Percentiles rank a stretch among this genome's conserved stretches.
These are phyloP conservation scores for Dasyurus viverrinus DNA, from an alignment of 2,113 vertebrate genomes.

Conservation along the genomic window DNA sequence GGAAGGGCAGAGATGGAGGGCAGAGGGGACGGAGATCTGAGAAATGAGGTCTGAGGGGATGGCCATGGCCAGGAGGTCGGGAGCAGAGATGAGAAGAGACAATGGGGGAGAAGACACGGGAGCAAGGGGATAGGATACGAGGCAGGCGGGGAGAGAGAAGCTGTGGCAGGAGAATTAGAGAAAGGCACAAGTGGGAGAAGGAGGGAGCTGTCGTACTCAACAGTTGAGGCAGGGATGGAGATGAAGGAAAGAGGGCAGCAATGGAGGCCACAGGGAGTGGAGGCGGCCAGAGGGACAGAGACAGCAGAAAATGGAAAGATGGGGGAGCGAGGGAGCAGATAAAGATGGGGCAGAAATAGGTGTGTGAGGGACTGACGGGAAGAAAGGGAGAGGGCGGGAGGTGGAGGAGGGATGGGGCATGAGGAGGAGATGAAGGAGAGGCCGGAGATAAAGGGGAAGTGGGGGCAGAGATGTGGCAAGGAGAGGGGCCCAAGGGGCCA, in stretches of 20 bases:
- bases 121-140: background rate
- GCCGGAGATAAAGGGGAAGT: background rate
- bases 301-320: background rate
- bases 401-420: background rate
- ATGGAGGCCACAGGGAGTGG: background rate
- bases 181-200: background rate
- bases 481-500: background rate
- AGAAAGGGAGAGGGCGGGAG: background rate
- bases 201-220: background rate
- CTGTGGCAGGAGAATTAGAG: background rate
- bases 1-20: background rate
- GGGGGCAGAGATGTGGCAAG: background rate
- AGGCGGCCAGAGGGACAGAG: background rate
- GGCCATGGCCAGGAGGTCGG: background rate
- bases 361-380: too few species aligned
- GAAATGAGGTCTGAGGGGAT: background rate
- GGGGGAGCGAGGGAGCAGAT: background rate
- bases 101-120: slow-evolving; percentile 55
- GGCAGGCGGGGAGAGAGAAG: background rate
- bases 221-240: background rate
- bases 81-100: background rate
- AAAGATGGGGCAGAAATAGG: background rate
- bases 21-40: background rate
- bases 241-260: too few species aligned
- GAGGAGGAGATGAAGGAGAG: background rate